Percentiles rank a stretch among this genome's conserved stretches.
Evolutionary conservation across 2,888 invertebrate genomes (phyloP).

Genomic region (Drosophila ustulata): DNA sequence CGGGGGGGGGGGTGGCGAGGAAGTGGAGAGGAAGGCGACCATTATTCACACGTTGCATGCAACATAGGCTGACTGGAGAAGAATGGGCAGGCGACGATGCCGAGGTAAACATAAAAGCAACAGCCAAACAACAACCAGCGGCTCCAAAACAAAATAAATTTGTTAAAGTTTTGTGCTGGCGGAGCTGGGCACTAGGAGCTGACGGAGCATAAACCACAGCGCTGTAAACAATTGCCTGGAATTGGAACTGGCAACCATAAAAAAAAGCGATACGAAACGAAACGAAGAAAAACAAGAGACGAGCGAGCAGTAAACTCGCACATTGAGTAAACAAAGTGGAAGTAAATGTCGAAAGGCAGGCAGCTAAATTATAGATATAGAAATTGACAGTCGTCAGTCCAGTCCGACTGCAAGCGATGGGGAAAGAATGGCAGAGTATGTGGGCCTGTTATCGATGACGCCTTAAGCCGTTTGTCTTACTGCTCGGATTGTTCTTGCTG

Average conservation of each 20-base stretch:
- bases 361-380: constrained; percentile 55
- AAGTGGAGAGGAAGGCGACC: constrained; percentile 27
- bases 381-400: constrained; percentile 57
- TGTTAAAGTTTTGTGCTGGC: constrained; percentile 49
- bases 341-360: constrained; percentile 56
- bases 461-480: constrained; percentile 23
- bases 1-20: constrained; percentile 13
- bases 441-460: constrained; percentile 37
- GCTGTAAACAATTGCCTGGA: constrained; percentile 66
- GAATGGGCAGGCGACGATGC: constrained; percentile 11
- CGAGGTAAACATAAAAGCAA: constrained; percentile 52
- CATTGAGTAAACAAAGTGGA: constrained; percentile 61
- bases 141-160: constrained; percentile 63
- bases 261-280: neutral
- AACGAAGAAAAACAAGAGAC: constrained; percentile 1
- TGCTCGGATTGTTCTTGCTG: neutral
- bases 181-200: constrained; percentile 32
- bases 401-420: neutral
- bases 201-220: constrained; percentile 62
- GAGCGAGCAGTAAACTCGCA: constrained; percentile 30
- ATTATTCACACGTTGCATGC: constrained; percentile 68
- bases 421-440: neutral
- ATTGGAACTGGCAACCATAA: constrained; percentile 27
- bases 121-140: constrained; percentile 12
- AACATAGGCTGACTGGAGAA: constrained; percentile 6